Evolutionary conservation across 2,797 vertebrate species (phyloP).

Genomic region (Sebastes iracundus): DNA sequence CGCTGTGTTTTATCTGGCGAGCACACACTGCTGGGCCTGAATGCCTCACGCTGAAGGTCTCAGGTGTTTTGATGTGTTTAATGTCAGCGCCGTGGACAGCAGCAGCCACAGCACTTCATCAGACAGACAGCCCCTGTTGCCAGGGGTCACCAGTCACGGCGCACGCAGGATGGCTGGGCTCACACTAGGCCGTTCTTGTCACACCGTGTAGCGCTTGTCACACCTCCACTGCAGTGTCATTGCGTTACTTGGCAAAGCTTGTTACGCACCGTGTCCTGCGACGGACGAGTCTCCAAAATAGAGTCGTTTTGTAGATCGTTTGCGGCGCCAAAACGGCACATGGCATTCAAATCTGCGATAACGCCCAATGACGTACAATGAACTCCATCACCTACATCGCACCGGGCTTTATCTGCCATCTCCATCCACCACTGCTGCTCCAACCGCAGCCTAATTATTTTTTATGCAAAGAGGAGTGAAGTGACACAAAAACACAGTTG

Average conservation of each 20-base stretch:
- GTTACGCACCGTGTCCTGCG: conserved; percentile 49
- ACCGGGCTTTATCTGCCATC: conserved; percentile 53
- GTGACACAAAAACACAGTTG: conserved; percentile 75
- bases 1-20: conserved; percentile 13
- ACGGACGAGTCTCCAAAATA: conserved; percentile 39
- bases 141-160: conserved; percentile 44
- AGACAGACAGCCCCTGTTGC: conserved; percentile 36
- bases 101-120: conserved; percentile 28
- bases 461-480: conserved; percentile 70
- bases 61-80: conserved; percentile 53
- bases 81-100: conserved; percentile 25
- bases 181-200: conserved; percentile 32
- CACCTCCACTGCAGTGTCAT: conserved; percentile 29
- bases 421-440: conserved; percentile 46
- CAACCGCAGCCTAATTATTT: conserved; percentile 73
- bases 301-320: conserved; percentile 64
- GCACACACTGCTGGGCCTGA: conserved; percentile 10
- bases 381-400: conserved; percentile 45
- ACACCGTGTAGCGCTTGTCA: conserved; percentile 37
- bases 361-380: conserved; percentile 48
- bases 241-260: conserved; percentile 31
- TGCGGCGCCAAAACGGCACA: conserved; percentile 38
- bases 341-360: conserved; percentile 39
- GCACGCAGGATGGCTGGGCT: conserved; percentile 25
- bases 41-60: conserved; percentile 5